Base-by-base conservation (phyloP, 2,888 invertebrate genomes). In the Tetheella fluctuosa region DNA sequence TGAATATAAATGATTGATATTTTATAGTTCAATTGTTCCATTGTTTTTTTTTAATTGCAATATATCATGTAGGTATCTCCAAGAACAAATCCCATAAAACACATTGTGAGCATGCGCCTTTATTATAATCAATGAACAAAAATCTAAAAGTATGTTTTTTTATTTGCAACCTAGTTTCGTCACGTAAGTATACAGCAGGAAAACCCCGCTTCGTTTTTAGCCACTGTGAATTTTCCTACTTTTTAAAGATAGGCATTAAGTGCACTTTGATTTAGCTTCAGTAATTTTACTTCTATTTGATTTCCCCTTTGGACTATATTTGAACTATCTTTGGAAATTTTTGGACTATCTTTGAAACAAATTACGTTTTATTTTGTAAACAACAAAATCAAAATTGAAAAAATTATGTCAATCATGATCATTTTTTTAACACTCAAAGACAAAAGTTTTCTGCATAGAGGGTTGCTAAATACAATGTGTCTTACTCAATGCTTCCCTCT, bases 391-490 rank as follows among this genome's bases (percentile, higher is more conserved):
- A n/a, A n/a, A n/a, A n/a, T n/a, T n/a, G n/a, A n/a, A n/a, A n/a
- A n/a, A n/a, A n/a, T n/a, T n/a, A n/a, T n/a, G n/a, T n/a, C n/a
- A n/a, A n/a, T n/a, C n/a, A n/a, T n/a, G n/a, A n/a, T n/a, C n/a
- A n/a, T n/a, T n/a, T n/a, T n/a, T n/a, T n/a, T n/a, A n/a, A n/a
- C n/a, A n/a, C n/a, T n/a, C n/a, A n/a, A n/a, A 30, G 30, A 30
- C 10, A 30, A 7, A 10, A 10, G 7, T 30, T 30, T 7, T 30
- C 2, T 30, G 8, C 30, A 30, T 10, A 7, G 67, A 39, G 77
- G 78, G 76, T 75, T 65, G 70, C 71, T 78, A 73, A 77, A 79
- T 72, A 78, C 77, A 77, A 77, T 77, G 79, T 76, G 77, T 80
- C 79, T 77, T 75, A 62, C 60, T 69, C 69, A 70, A 68, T 74